Base-by-base conservation (phyloP, 2,113 vertebrate species). In the Tyto alba region DNA sequence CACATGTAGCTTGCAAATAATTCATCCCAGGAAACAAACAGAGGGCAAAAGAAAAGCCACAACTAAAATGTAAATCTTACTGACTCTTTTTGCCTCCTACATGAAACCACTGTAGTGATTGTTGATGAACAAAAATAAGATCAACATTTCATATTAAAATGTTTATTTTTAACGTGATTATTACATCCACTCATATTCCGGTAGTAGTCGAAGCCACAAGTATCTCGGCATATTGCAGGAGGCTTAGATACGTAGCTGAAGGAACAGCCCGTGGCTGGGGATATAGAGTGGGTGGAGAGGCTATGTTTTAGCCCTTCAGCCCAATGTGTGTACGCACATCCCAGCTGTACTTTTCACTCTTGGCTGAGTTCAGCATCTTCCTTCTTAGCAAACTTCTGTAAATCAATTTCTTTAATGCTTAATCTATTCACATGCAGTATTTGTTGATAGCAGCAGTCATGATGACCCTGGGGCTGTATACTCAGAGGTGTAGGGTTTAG, bases 291-390 rank as follows among this genome's bases (percentile, higher is more conserved):
- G 6, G 4, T 67, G 17, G 32, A 72, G 17, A 30, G 19, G 25
- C 16, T 32, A 3, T 1, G 0, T 63, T 83, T 69, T 32, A 85
- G 13, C n/a, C 12, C 30, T 62, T 69, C 56, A 56, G 48, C 38
- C 17, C 30, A 48, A 9, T 2, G 1, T 50, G 11, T 0, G 0
- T 22, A 9, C 6, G 1, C 4, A 21, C 10, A 29, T 94, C n/a
- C 7, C 15, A 63, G 38, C 11, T 64, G 15, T 17, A 8, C 17
- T 59, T 82, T 23, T 38, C 10, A 18, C 9, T 82, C 41, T 21
- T 82, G 52, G 15, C 22, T 85, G 29, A 68, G 13, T 76, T 75
- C 15, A 75, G 11, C 13, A 59, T 43, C 43, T 55, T 55, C 63
- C 38, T 74, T 69, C 32, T 38, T n/a, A 32, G 29, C 16, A 82